phyloP scores from a whole-genome alignment of 2,113 vertebrate species.

The Hydropotes inermis region DNA sequence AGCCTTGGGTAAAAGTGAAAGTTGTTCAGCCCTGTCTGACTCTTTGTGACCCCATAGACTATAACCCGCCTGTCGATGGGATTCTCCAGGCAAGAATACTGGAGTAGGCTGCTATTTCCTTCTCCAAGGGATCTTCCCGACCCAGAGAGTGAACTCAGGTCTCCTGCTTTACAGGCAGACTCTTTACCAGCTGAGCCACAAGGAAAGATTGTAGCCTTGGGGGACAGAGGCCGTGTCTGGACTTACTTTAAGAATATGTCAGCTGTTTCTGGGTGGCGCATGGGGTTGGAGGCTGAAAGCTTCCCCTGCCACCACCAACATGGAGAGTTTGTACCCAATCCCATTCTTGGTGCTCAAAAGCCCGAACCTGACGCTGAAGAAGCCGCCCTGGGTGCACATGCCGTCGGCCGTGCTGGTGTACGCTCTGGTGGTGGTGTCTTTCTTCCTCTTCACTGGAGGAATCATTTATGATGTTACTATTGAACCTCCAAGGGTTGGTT shows the following conservation, averaged over 20 bases:
- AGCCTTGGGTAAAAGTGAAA: neutral
- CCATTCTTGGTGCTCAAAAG: neutral
- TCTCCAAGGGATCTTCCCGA: neutral
- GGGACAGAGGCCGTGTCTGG: neutral
- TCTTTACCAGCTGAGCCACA: neutral
- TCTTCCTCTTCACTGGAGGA: neutral
- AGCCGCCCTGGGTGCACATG: neutral
- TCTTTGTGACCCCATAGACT: neutral
- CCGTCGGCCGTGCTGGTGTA: rapidly evolving
- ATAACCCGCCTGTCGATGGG: neutral
- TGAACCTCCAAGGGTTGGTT: neutral
- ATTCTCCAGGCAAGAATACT: neutral
- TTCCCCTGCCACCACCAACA: neutral
- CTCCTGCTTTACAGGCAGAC: neutral
- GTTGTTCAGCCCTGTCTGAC: neutral
- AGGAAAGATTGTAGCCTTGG: neutral
- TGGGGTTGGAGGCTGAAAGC: neutral
- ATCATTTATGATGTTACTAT: neutral
- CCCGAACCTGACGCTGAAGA: neutral
- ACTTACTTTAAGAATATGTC: neutral
- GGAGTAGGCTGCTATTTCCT: neutral
- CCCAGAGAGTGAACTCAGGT: neutral
- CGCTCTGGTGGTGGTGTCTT: neutral
- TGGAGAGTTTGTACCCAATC: neutral
- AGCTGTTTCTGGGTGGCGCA: neutral